These are phyloP conservation scores for Climacteris rufus DNA, from an alignment of 2,113 vertebrate species.

Conservation along the genomic window DNA sequence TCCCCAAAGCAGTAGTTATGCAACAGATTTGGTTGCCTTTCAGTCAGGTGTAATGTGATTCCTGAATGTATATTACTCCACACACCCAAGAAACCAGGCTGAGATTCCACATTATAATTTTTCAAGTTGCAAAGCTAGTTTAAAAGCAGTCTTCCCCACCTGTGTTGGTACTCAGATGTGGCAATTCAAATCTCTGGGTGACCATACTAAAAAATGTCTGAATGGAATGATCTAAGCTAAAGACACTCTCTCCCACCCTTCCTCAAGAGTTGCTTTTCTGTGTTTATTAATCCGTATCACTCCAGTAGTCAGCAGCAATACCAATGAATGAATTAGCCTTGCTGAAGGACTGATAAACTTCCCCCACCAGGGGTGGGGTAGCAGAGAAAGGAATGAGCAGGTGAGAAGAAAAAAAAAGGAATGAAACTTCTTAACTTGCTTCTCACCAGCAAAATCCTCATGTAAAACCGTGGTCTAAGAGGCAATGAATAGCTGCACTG, in stretches of 20 bases:
- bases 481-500: neutral
- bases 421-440: neutral
- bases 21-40: slow-evolving; percentile 34
- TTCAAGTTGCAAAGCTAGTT: slow-evolving; percentile 38
- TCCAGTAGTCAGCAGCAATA: neutral
- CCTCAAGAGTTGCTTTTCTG: neutral
- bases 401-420: neutral
- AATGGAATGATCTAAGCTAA: slow-evolving; percentile 16
- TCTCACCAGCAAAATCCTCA: neutral
- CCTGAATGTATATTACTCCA: neutral
- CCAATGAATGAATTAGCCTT: neutral
- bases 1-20: slow-evolving; percentile 6
- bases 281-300: slow-evolving; percentile 8
- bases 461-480: neutral
- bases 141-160: neutral
- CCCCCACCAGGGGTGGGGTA: neutral
- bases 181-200: slow-evolving; percentile 2
- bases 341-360: neutral
- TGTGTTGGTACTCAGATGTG: neutral
- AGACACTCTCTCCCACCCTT: neutral
- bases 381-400: neutral
- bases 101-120: neutral
- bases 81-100: slow-evolving; percentile 39
- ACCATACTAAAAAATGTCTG: neutral
- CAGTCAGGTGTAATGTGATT: slow-evolving; percentile 16